Conservation (phyloP, 2,113 vertebrate species). For the Amphiprion ocellaris region DNA sequence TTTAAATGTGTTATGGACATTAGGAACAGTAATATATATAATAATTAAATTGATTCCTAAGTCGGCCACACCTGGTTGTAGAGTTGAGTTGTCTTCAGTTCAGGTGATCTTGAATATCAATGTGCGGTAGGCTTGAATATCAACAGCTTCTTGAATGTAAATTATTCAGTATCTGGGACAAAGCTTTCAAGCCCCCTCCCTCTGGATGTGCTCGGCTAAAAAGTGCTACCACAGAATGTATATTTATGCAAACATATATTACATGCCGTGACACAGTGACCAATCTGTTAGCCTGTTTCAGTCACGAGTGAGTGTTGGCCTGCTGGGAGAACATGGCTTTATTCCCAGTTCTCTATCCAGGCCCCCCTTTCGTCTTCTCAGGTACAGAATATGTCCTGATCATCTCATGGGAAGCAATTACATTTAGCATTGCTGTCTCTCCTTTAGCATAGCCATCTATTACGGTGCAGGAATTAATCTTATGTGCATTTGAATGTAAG, state of each 20-base stretch:
- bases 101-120: constrained; percentile 41
- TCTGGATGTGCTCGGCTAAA: constrained; percentile 35
- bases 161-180: constrained; percentile 39
- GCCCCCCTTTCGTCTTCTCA: constrained; percentile 32
- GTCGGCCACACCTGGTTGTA: not conserved
- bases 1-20: no score
- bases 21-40: no score
- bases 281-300: constrained; percentile 32
- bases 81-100: not conserved
- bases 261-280: not conserved
- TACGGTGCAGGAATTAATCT: constrained; percentile 44
- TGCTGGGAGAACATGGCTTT: constrained; percentile 43
- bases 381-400: constrained; percentile 52
- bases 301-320: constrained; percentile 5
- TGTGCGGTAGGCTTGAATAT: constrained; percentile 38
- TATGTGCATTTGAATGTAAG: constrained; percentile 58
- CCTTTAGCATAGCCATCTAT: constrained; percentile 47
- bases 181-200: constrained; percentile 20
- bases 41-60: no score
- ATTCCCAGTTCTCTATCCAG: constrained; percentile 45
- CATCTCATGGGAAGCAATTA: constrained; percentile 67
- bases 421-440: constrained; percentile 45
- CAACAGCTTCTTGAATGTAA: constrained; percentile 13
- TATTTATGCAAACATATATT: constrained; percentile 13
- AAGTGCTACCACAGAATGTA: constrained; percentile 16